Evolutionary conservation across 2,113 vertebrate genomes (phyloP), one percentile per base, ranked within the genome.

Genomic region (Poicephalus meyeri): DNA sequence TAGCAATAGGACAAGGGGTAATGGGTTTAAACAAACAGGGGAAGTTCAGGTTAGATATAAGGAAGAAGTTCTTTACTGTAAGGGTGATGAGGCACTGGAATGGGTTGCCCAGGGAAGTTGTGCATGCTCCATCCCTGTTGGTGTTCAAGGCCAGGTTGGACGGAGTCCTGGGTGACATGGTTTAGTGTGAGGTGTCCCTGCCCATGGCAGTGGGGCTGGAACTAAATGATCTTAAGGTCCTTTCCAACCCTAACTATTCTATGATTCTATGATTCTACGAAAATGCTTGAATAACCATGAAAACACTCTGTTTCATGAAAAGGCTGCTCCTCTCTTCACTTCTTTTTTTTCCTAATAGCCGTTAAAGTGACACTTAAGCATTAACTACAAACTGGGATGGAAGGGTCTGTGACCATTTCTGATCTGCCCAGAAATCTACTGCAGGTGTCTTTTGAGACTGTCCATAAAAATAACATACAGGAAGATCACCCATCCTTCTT

Each of bases 401-500:
- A 23, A 3, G 2, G 3, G 15, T 71, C 33, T 65, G 46, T 53
- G 21, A 49, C 17, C 3, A 78, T 33, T 78, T 89, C 39, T 89
- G 1, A 47, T 46, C 15, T 42, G 4, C 6, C 13, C 11, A 50
- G 0, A 0, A 44, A 50, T 55, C 15, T 68, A 13, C 0, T 53
- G 55, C 37, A 87, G 3, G 2, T 81, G 11, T 63, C 46, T 74
- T 73, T 65, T 44, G 52, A 88, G 79, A 8, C 6, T 72, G 20
- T 31, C 47, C 53, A 53, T 28, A 56, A 61, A 89, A 80, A 78
- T 41, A 31, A 73, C 15, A 35, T 2, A n/a, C 0, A 56, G 53
- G 42, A 88, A 76, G 52, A 50, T 29, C 13, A 74, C 78, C 39
- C 41, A 11, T 17, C 24, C 21, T 74, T 70, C 56, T 28, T 65